Evolutionary conservation across 2,888 invertebrate species (phyloP), one percentile per base, ranked within the genome.

Genomic region (Nudaria mundana): DNA sequence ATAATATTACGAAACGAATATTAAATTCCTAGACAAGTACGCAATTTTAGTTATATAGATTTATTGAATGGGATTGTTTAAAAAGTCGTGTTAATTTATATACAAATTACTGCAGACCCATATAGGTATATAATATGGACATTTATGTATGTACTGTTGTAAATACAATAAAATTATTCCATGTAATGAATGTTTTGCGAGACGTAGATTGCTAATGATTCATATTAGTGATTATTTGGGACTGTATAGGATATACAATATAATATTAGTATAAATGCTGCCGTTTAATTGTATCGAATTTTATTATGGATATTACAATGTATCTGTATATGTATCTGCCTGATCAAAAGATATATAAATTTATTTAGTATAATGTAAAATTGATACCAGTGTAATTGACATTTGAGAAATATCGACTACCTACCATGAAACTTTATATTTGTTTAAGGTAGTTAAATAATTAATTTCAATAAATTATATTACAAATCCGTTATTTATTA

Each of bases 161-260:
- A 29, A 55, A 38, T 38, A 28, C 28, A 31, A 38, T 32, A 29
- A 33, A 25, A 34, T 13, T 26, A 40, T 37, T 41, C 36, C 34
- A 41, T 20, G 20, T 30, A 36, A 28, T 39, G 12, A 28, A 32
- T 32, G 20, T 41, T 38, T 41, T 44, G 48, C 37, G 38, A 36
- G 47, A 40, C 37, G 37, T 47, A 42, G 31, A 56, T 48, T 47
- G 34, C 39, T 50, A 41, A 36, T 29, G 44, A 46, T 38, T 37
- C 48, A 34, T 56, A 47, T 47, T 39, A 31, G 38, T 53, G 32
- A 40, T 50, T 48, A 24, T 38, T 51, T 45, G 46, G 56, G 48
- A 58, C 53, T 51, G 41, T 51, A 30, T 51, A 53, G 45, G 47
- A 48, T 47, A 49, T 56, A 52, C 26, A 30, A 44, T 51, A 50